A percentile compares a stretch with the other conserved stretches of the same genome.
Conservation (phyloP, 1,140 invertebrate genomes). For the Platorchestia sp. region DNA sequence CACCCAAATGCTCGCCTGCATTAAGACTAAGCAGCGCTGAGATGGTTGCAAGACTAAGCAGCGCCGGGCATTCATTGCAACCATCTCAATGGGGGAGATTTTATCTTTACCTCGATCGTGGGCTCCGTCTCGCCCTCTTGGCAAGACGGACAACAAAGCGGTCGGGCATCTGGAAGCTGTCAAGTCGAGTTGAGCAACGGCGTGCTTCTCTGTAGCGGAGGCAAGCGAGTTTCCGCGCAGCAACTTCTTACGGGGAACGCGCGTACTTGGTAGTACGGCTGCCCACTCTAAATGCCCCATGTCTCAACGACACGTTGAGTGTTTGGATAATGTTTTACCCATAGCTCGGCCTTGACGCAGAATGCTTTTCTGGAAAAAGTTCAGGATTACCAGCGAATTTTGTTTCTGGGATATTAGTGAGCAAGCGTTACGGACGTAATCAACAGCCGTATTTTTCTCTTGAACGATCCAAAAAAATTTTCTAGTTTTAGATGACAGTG, state of each 20-base stretch:
- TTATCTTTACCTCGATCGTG: not conserved
- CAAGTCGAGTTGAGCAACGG: conserved; percentile 46
- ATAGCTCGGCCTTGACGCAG: not conserved
- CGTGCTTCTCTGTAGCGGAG: conserved; percentile 41
- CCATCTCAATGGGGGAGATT: not conserved
- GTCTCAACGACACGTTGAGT: not conserved
- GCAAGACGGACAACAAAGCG: conserved; percentile 12
- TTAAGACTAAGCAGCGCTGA: not conserved
- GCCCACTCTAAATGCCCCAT: not conserved
- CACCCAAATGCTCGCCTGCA: not conserved
- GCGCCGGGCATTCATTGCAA: not conserved
- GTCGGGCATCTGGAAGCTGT: conserved; percentile 46
- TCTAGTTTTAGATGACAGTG: not conserved
- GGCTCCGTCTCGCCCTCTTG: not conserved
- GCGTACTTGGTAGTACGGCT: not conserved
- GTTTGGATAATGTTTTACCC: not conserved
- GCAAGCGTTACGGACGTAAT: not conserved
- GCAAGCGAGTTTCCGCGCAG: conserved; percentile 36
- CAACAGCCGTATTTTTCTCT: not conserved
- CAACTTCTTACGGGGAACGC: conserved; percentile 33
- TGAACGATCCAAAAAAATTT: not conserved
- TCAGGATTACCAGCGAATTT: not conserved
- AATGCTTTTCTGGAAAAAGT: not conserved
- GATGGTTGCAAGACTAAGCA: too few species aligned
- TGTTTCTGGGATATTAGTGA: not conserved